Conservation (phyloP, 2,888 invertebrate genomes). For the Orchesella flavescens region DNA sequence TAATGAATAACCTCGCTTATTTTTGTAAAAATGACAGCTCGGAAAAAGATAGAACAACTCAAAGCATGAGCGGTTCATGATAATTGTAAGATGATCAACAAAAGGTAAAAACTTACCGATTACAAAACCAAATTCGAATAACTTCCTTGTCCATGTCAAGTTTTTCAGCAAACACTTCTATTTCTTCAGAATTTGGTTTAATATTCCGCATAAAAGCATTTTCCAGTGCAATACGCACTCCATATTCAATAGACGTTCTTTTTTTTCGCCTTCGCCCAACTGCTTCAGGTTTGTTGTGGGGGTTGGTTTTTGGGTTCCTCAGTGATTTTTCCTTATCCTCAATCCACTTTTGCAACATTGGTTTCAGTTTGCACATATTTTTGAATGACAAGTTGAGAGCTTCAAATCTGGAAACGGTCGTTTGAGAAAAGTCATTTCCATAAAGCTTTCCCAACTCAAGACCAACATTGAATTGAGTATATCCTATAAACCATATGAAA, state of each 20-base stretch:
- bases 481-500: constrained; percentile 83
- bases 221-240: constrained; percentile 92
- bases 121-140: constrained; percentile 83
- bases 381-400: constrained; percentile 97
- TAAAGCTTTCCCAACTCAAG: constrained; percentile 95
- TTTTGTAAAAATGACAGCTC: constrained; percentile 68
- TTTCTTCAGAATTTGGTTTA: constrained; percentile 97
- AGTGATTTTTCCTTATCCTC: constrained; percentile 92
- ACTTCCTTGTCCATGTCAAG: constrained; percentile 98
- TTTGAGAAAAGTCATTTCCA: constrained; percentile 99
- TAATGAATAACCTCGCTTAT: constrained; percentile 72
- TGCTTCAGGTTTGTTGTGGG: constrained; percentile 87
- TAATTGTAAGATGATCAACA: constrained; percentile 12
- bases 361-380: constrained; percentile 99
- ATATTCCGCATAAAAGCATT: constrained; percentile 95
- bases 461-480: too few relatives aligned
- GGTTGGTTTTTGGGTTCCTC: constrained; percentile 82
- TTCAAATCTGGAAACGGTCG: constrained; percentile 98
- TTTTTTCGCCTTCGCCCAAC: constrained; percentile 95
- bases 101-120: constrained; percentile 53
- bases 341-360: constrained; percentile 94
- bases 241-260: constrained; percentile 95
- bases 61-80: too few relatives aligned
- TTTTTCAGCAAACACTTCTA: constrained; percentile 91
- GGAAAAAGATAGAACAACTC: too few relatives aligned